Percentiles rank a stretch among this genome's conserved stretches.
phyloP scores from a whole-genome alignment of 1,140 invertebrate genomes.

The Tetraneura akinire region DNA sequence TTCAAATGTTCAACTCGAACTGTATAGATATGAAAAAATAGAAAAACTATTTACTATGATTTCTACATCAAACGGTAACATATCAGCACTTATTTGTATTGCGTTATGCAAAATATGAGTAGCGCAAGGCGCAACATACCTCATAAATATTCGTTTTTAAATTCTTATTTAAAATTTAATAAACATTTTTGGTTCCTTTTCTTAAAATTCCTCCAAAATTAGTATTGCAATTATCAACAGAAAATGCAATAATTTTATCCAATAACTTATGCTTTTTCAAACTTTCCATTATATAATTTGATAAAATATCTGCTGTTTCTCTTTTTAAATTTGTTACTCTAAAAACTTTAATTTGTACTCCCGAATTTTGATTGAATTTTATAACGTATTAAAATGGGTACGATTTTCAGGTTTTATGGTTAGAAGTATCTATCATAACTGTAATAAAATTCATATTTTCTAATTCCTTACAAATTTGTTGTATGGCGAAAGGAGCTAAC shows the following conservation, averaged over 20 bases:
- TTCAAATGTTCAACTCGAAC: too few relatives aligned
- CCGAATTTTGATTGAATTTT: background rate
- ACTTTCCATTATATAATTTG: background rate
- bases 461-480: background rate
- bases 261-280: constrained; percentile 9
- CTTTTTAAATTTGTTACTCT: constrained; percentile 6
- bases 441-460: background rate
- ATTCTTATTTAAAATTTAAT: background rate
- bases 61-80: too few relatives aligned
- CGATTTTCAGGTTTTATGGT: background rate
- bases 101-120: background rate
- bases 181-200: constrained; percentile 17
- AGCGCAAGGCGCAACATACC: too few relatives aligned
- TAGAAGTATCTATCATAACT: constrained; percentile 5
- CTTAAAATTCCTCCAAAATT: background rate
- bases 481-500: background rate
- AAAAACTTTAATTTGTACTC: constrained; percentile 6
- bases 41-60: too few relatives aligned
- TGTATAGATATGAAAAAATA: too few relatives aligned
- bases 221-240: too few relatives aligned
- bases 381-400: constrained; percentile 5
- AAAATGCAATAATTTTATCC: constrained; percentile 14
- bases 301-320: background rate
- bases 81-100: constrained; percentile 4
- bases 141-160: constrained; percentile 14